A percentile compares a stretch with the other conserved stretches of the same genome.
These are phyloP conservation scores for Miltochrista miniata DNA, from an alignment of 2,888 invertebrate species.

Conservation along the genomic window DNA sequence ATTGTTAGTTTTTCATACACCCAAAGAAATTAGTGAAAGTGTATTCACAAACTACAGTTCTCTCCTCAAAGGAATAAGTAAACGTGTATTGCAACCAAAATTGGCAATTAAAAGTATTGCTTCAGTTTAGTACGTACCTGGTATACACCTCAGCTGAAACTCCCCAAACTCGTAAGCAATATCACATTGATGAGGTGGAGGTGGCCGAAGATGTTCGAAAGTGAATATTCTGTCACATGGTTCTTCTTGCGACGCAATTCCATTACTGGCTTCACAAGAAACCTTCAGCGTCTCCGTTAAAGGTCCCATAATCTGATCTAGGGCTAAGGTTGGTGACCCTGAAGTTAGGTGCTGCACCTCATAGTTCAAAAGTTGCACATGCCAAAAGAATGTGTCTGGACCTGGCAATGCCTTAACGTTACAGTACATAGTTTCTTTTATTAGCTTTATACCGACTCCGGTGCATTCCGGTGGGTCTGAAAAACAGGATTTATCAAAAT, in stretches of 20 bases:
- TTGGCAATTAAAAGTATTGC: no score
- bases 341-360: constrained; percentile 71
- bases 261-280: constrained; percentile 72
- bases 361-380: constrained; percentile 62
- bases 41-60: no score
- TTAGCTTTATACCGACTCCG: constrained; percentile 61
- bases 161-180: constrained; percentile 70
- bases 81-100: no score
- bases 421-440: constrained; percentile 68
- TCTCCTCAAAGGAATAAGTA: no score
- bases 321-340: constrained; percentile 63
- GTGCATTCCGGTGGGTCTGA: constrained; percentile 74
- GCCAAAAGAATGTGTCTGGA: constrained; percentile 75
- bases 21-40: no score
- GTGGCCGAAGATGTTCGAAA: constrained; percentile 69
- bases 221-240: constrained; percentile 62
- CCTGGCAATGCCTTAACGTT: constrained; percentile 63
- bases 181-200: constrained; percentile 70
- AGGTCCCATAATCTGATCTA: constrained; percentile 69
- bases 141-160: constrained; percentile 75
- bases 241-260: constrained; percentile 67
- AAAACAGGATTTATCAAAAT: no score
- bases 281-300: constrained; percentile 59
- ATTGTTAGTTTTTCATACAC: background rate
- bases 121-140: constrained; percentile 51